Conservation (phyloP, 2,888 invertebrate genomes). For the Tortricodes alternella region DNA sequence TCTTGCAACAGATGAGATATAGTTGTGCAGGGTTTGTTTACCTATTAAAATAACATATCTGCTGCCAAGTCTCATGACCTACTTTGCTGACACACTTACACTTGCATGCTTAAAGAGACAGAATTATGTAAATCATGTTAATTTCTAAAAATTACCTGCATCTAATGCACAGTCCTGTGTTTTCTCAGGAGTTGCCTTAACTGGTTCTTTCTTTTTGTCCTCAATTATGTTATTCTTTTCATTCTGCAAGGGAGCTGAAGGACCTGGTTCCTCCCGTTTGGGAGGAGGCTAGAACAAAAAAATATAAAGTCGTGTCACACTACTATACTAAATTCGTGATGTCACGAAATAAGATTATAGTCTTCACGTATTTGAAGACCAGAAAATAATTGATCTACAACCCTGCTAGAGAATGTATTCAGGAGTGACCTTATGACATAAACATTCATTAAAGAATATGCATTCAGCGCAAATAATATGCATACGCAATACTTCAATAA, state of each 20-base stretch:
- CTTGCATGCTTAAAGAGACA: neutral
- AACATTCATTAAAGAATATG: neutral
- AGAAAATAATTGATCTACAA: too few species aligned
- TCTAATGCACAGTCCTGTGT: conserved; percentile 61
- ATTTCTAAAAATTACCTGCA: conserved; percentile 52
- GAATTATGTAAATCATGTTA: neutral
- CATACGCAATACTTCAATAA: conserved; percentile 24
- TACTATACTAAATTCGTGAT: neutral
- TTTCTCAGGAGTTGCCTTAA: conserved; percentile 41
- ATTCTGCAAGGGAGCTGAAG: conserved; percentile 44
- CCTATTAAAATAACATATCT: conserved; percentile 8
- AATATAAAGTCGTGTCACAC: conserved; percentile 37
- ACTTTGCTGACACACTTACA: conserved; percentile 22
- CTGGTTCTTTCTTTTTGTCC: conserved; percentile 59
- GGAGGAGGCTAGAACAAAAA: conserved; percentile 55
- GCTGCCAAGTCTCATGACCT: conserved; percentile 23
- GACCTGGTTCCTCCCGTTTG: conserved; percentile 43
- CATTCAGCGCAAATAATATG: conserved; percentile 2
- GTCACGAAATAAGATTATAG: too few species aligned
- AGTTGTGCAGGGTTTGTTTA: conserved; percentile 18
- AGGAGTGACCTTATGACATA: conserved; percentile 2
- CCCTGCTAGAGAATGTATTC: neutral
- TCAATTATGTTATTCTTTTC: conserved; percentile 49
- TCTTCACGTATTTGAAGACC: too few species aligned
- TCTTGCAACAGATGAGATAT: neutral